Conservation (phyloP, 2,113 vertebrate genomes). For the Tachysurus vachellii region DNA sequence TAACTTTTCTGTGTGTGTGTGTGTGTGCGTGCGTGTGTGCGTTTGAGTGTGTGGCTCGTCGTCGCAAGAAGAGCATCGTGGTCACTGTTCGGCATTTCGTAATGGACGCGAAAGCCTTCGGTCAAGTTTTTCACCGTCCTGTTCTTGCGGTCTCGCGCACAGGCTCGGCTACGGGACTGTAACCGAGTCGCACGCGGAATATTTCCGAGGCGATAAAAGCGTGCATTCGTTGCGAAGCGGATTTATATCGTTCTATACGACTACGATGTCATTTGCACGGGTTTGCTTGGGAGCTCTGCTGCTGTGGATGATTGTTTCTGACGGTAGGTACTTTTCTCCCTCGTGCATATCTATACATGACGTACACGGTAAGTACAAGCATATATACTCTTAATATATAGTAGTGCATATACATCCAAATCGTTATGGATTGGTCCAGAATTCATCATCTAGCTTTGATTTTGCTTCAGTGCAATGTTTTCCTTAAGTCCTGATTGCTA, state of each 20-base stretch:
- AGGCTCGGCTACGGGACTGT: slow-evolving; percentile 51
- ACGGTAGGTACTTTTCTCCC: slow-evolving; percentile 63
- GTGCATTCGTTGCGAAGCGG: slow-evolving; percentile 52
- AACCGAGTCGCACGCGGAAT: slow-evolving; percentile 47
- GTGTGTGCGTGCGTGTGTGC: neutral
- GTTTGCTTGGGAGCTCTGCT: slow-evolving; percentile 69
- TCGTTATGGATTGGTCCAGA: too few species aligned
- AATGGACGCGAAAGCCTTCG: slow-evolving; percentile 36
- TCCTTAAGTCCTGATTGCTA: slow-evolving; percentile 54
- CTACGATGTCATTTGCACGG: slow-evolving; percentile 71
- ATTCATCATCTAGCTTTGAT: too few species aligned
- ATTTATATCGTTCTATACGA: slow-evolving; percentile 62
- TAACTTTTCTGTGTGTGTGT: slow-evolving; percentile 9
- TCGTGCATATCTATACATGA: neutral
- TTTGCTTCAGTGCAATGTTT: slow-evolving; percentile 55
- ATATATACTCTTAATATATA: neutral
- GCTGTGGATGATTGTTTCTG: slow-evolving; percentile 66
- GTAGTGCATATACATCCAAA: neutral
- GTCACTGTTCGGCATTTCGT: slow-evolving; percentile 32
- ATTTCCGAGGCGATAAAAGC: slow-evolving; percentile 50
- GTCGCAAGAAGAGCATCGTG: slow-evolving; percentile 1
- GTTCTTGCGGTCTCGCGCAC: slow-evolving; percentile 3
- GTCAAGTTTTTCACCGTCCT: slow-evolving; percentile 50
- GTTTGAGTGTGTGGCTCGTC: neutral
- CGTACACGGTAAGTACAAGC: slow-evolving; percentile 32